Percentiles rank a stretch among this genome's conserved stretches.
These are phyloP conservation scores for Galaxias olidus DNA, from an alignment of 2,797 vertebrate genomes.

Conservation along the genomic window DNA sequence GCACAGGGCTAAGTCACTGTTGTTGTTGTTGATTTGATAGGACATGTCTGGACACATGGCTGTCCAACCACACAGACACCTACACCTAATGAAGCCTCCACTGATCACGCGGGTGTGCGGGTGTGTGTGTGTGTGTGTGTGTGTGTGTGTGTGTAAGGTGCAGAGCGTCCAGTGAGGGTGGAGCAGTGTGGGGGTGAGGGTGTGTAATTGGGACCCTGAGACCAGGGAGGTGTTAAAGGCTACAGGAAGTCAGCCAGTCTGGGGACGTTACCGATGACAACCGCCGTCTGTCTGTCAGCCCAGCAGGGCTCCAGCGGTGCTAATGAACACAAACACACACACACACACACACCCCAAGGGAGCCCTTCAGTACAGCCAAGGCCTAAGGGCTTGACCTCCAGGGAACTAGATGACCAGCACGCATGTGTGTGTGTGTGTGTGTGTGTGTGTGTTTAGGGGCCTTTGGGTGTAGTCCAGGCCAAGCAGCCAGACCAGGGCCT, in stretches of 20 bases:
- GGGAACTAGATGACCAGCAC: neutral
- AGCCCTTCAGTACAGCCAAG: no score
- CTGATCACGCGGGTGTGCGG: slow-evolving; percentile 44
- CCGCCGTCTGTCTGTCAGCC: no score
- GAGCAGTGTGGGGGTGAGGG: no score
- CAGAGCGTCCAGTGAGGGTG: no score
- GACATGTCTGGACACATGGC: slow-evolving; percentile 54
- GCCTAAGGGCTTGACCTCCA: neutral
- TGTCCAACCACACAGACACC: slow-evolving; percentile 36
- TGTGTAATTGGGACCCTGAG: slow-evolving; percentile 6
- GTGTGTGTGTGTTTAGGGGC: slow-evolving; percentile 13
- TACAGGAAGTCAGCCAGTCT: no score
- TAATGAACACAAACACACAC: slow-evolving; percentile 25
- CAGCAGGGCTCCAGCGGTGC: slow-evolving; percentile 18
- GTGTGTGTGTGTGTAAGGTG: no score
- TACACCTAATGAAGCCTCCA: slow-evolving; percentile 60
- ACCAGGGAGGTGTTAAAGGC: neutral
- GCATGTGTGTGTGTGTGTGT: slow-evolving; percentile 16
- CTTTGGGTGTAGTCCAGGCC: no score
- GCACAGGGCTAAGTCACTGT: slow-evolving; percentile 29
- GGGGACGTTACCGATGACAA: no score
- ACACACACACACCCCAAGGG: slow-evolving; percentile 1
- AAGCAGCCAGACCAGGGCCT: no score
- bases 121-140: no score
- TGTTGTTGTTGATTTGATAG: slow-evolving; percentile 48